Conservation (phyloP, 2,797 vertebrate genomes). For the Somateria mollissima region DNA sequence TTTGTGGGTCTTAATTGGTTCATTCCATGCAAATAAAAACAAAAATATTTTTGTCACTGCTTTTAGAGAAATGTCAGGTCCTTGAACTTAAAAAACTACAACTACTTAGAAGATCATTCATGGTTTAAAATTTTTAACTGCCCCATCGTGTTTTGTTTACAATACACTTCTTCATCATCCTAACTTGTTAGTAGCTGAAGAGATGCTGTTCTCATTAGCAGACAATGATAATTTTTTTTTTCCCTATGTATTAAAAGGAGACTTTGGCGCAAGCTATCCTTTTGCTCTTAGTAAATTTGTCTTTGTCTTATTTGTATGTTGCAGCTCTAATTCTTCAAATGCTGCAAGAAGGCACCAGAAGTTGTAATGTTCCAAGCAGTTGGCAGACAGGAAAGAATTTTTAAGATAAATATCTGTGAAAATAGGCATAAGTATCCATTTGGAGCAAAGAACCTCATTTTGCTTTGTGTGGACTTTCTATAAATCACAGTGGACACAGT, state of each 20-base stretch:
- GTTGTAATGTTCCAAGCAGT: not conserved
- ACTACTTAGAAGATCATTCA: not conserved
- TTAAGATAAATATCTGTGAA: not conserved
- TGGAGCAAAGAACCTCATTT: not conserved
- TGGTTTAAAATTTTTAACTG: not conserved
- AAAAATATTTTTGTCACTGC: not conserved
- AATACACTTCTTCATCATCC: not conserved
- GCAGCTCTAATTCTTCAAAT: not conserved
- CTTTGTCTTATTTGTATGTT: not conserved
- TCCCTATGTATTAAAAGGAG: not conserved
- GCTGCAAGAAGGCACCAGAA: not conserved
- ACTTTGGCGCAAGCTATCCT: not conserved
- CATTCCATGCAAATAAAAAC: not conserved
- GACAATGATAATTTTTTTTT: not conserved
- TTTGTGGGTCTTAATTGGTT: not conserved
- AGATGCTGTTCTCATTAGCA: not conserved
- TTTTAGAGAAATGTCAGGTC: not conserved
- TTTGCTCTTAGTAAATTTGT: not conserved
- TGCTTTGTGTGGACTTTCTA: not conserved
- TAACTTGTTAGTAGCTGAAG: not conserved
- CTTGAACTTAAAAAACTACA: not conserved
- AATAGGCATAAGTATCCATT: not conserved
- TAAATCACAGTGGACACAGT: not conserved
- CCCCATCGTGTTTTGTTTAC: not conserved
- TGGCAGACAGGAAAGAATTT: not conserved